phyloP scores from a whole-genome alignment of 23 tunicate genomes.

The Trididemnum nubilum region DNA sequence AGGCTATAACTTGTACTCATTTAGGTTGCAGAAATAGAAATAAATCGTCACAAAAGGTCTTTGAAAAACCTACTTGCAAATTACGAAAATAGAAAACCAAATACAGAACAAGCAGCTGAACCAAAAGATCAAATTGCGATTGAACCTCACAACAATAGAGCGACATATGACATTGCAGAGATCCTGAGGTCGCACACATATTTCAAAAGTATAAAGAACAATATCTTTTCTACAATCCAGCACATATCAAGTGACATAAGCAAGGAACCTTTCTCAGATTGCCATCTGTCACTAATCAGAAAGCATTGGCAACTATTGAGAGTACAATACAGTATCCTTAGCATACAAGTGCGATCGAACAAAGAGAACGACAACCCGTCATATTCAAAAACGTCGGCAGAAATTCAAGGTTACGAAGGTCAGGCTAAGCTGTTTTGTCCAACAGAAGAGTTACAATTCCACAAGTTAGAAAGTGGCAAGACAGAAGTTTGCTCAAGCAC shows the following conservation, averaged over 20 bases:
- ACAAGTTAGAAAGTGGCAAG: background rate
- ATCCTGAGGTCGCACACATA: background rate
- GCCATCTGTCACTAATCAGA: background rate
- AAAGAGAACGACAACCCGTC: background rate
- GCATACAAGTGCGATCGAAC: background rate
- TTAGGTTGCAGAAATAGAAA: constrained; percentile 8
- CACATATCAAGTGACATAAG: background rate
- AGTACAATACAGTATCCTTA: background rate
- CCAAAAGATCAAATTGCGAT: too few species aligned
- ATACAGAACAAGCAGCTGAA: background rate
- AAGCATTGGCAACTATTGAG: constrained; percentile 2
- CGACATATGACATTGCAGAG: constrained; percentile 1
- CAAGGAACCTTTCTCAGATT: background rate
- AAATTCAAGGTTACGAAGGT: background rate
- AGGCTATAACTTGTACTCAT: too few species aligned
- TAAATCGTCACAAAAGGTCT: background rate
- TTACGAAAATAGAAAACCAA: background rate
- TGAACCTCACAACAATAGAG: too few species aligned
- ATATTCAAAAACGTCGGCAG: too few species aligned
- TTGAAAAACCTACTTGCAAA: background rate
- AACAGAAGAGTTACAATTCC: background rate
- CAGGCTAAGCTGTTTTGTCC: background rate
- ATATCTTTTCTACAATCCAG: background rate
- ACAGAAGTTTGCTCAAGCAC: background rate
- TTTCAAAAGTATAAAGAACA: background rate